These are phyloP conservation scores for Lanius collurio DNA, from an alignment of 2,113 vertebrate genomes.

Conservation along the genomic window DNA sequence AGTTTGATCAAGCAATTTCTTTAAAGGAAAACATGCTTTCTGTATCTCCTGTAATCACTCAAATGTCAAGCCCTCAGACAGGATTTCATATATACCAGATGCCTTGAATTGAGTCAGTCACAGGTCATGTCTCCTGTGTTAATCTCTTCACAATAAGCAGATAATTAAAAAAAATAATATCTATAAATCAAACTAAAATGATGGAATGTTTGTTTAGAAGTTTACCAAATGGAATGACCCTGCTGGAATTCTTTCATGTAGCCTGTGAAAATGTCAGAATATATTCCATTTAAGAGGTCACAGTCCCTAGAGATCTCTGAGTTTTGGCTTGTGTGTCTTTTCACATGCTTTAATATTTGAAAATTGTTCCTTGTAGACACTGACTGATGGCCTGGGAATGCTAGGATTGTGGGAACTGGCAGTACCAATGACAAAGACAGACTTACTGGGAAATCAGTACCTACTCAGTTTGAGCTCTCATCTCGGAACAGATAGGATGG, in stretches of 20 bases:
- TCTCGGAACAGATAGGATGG: not conserved
- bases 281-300: constrained; percentile 77
- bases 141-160: constrained; percentile 67
- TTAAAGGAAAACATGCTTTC: constrained; percentile 58
- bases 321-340: constrained; percentile 78
- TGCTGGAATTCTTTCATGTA: constrained; percentile 75
- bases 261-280: constrained; percentile 82
- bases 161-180: constrained; percentile 34
- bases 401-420: constrained; percentile 83
- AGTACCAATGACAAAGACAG: constrained; percentile 68
- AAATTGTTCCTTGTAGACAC: constrained; percentile 80
- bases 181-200: constrained; percentile 67
- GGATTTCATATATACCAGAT: constrained; percentile 50
- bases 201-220: constrained; percentile 71
- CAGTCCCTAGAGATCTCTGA: constrained; percentile 75
- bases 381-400: constrained; percentile 83
- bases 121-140: constrained; percentile 48
- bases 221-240: constrained; percentile 74
- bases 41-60: constrained; percentile 58
- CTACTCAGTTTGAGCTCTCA: constrained; percentile 28
- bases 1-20: constrained; percentile 44
- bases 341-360: constrained; percentile 83
- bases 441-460: constrained; percentile 73
- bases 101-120: constrained; percentile 43
- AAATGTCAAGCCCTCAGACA: constrained; percentile 30